Evolutionary conservation across 35 echinoderm and acorn worm species (phyloP).

Genomic region (Diadema setosum): DNA sequence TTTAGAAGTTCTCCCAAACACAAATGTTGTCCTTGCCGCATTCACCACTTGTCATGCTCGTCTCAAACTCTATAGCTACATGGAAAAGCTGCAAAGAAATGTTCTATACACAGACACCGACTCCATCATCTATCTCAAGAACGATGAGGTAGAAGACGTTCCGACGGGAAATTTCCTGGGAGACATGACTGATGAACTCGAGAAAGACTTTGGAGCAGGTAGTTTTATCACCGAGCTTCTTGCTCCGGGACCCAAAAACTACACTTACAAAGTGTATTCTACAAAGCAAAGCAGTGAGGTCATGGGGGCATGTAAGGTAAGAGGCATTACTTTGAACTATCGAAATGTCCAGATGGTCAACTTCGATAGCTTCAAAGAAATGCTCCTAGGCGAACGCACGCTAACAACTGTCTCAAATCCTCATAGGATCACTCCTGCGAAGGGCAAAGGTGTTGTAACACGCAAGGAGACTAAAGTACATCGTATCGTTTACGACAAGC

Average conservation of each 20-base stretch:
- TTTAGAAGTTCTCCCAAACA: conserved; percentile 13
- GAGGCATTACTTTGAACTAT: conserved; percentile 72
- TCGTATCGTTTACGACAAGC: conserved; percentile 67
- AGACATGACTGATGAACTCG: conserved; percentile 30
- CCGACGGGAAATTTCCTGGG: conserved; percentile 34
- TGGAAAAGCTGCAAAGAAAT: not conserved
- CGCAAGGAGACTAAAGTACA: conserved; percentile 53
- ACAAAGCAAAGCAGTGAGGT: not conserved
- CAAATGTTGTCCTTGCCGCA: conserved; percentile 64
- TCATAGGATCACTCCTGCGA: conserved; percentile 35
- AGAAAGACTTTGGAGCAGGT: conserved; percentile 25
- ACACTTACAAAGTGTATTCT: conserved; percentile 24
- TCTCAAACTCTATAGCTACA: conserved; percentile 38
- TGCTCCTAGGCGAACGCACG: conserved; percentile 33
- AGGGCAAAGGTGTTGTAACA: conserved; percentile 12
- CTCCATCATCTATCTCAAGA: not conserved
- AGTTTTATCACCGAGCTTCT: conserved; percentile 26
- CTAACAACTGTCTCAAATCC: conserved; percentile 5
- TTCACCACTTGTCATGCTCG: conserved; percentile 71
- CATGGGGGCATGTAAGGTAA: conserved; percentile 22
- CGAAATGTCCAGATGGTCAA: conserved; percentile 14
- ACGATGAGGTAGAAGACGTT: not conserved
- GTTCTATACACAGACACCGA: conserved; percentile 54
- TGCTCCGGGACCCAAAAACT: conserved; percentile 58
- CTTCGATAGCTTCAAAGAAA: conserved; percentile 36